Percentiles rank a stretch among this genome's conserved stretches.
Conservation (phyloP, 1,140 invertebrate species). For the Thalassaphorura encarpata region DNA sequence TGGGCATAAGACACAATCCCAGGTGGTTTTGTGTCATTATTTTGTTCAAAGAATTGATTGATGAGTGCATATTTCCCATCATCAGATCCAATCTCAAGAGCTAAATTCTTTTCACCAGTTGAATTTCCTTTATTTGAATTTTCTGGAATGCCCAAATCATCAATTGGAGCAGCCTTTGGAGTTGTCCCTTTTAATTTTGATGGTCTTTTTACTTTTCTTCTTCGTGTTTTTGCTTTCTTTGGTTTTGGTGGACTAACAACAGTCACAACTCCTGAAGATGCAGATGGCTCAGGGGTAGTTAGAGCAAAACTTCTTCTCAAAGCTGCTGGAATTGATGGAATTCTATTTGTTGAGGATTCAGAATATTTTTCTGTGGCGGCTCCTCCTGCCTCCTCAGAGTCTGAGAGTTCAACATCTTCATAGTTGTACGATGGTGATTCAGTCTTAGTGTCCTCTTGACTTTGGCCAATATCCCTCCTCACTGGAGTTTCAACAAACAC, state of each 20-base stretch:
- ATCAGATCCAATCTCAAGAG: constrained; percentile 38
- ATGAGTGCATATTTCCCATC: constrained; percentile 82
- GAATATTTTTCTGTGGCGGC: neutral
- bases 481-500: neutral
- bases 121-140: constrained; percentile 2
- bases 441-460: constrained; percentile 15
- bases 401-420: too few relatives aligned
- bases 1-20: constrained; percentile 70
- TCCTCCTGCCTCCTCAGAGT: constrained; percentile 2
- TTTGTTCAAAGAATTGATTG: constrained; percentile 66
- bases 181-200: constrained; percentile 5
- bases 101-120: constrained; percentile 30
- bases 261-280: neutral
- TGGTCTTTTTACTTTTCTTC: constrained; percentile 31
- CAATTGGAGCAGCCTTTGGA: constrained; percentile 2
- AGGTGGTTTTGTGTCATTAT: constrained; percentile 51
- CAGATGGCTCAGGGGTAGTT: neutral
- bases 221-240: constrained; percentile 16
- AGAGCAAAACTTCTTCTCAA: constrained; percentile 16
- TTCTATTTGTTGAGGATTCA: neutral
- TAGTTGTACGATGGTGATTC: constrained; percentile 6
- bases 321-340: constrained; percentile 12
- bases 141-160: constrained; percentile 9
- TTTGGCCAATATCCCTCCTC: neutral
- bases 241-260: constrained; percentile 3